Percentiles rank a stretch among this genome's conserved stretches.
Evolutionary conservation across 2,113 vertebrate species (phyloP).

Genomic region (Chrysemys picta): DNA sequence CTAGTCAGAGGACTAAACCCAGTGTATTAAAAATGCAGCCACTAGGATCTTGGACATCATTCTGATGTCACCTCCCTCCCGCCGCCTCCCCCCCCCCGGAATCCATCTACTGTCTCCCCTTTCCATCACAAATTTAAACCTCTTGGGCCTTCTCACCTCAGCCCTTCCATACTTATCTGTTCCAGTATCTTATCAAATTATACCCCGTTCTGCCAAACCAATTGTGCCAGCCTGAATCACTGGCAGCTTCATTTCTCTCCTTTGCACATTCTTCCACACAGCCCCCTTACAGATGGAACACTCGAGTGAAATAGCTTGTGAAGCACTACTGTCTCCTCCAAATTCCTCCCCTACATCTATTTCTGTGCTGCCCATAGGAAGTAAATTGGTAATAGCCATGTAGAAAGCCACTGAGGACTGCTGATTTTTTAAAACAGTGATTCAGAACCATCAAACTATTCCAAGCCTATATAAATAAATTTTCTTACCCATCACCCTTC

Average conservation of each 20-base stretch:
- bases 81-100: fast-evolving
- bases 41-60: not conserved
- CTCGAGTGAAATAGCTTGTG: not conserved
- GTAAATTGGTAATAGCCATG: not conserved
- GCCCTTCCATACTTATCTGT: not conserved
- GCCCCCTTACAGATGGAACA: not conserved
- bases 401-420: not conserved
- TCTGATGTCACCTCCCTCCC: not conserved
- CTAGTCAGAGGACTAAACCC: not conserved
- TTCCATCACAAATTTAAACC: not conserved
- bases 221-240: not conserved
- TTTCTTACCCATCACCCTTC: not conserved
- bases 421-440: not conserved
- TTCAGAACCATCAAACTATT: not conserved
- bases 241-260: not conserved
- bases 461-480: not conserved
- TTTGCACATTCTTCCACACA: not conserved
- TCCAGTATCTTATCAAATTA: not conserved
- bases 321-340: not conserved
- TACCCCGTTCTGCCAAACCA: not conserved
- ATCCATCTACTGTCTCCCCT: not conserved
- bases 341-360: not conserved
- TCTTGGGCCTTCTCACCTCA: not conserved
- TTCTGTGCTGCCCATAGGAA: not conserved
- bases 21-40: not conserved